Conservation (phyloP, 2,113 vertebrate genomes). For the Tinamus guttatus region DNA sequence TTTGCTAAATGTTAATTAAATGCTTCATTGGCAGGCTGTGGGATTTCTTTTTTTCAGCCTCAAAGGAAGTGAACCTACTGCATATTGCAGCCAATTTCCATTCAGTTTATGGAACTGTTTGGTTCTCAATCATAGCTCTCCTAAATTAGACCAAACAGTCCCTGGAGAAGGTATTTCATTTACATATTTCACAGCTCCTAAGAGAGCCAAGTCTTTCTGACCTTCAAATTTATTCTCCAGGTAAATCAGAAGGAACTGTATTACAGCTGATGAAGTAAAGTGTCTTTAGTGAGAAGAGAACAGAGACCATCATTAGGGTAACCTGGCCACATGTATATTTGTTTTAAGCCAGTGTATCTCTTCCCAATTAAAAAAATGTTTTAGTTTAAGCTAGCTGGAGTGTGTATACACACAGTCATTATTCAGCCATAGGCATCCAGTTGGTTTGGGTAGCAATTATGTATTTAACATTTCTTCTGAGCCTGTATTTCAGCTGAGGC, state of each 20-base stretch:
- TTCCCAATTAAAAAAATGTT: neutral
- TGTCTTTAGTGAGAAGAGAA: neutral
- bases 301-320: neutral
- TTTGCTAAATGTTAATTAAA: slow-evolving; percentile 30
- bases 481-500: neutral
- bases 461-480: neutral
- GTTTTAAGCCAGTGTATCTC: neutral
- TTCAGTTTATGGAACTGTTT: neutral
- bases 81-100: neutral
- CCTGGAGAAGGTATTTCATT: neutral
- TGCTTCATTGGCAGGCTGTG: neutral
- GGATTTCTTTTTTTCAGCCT: neutral
- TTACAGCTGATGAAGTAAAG: neutral
- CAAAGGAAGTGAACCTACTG: neutral
- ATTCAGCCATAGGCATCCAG: neutral
- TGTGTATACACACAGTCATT: neutral
- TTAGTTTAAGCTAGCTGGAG: neutral
- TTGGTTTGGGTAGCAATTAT: neutral
- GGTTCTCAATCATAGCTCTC: neutral
- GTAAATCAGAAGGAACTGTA: neutral
- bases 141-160: neutral
- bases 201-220: neutral
- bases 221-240: neutral
- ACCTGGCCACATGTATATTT: neutral
- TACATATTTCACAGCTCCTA: neutral